These are phyloP conservation scores for Ameiurus melas DNA, from an alignment of 2,113 vertebrate species.

Conservation along the genomic window DNA sequence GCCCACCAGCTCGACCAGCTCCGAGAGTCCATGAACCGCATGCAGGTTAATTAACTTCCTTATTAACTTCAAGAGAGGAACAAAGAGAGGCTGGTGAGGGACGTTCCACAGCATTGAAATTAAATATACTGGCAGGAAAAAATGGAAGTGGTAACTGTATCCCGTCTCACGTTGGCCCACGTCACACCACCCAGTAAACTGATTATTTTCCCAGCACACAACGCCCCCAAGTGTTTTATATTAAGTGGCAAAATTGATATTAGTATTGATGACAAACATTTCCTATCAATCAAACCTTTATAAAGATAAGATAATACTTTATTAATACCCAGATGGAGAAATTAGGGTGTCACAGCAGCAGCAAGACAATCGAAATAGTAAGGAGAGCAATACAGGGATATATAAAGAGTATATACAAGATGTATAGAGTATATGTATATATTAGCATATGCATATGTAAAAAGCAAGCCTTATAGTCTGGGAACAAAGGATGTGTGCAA, in stretches of 20 bases:
- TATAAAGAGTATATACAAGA: no score
- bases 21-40: slow-evolving; percentile 86
- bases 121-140: neutral
- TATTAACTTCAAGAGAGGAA: neutral
- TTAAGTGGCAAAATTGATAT: neutral
- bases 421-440: no score
- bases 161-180: neutral
- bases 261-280: neutral
- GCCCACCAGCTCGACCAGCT: slow-evolving; percentile 90
- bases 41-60: slow-evolving; percentile 76
- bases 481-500: neutral
- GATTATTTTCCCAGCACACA: neutral
- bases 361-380: no score
- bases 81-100: neutral
- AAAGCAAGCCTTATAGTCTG: neutral
- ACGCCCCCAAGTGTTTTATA: neutral
- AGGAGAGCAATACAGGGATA: no score
- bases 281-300: neutral
- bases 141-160: neutral
- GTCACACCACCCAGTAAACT: no score
- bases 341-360: no score
- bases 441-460: neutral
- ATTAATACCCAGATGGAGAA: no score
- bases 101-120: neutral
- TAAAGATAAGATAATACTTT: no score